Evolutionary conservation across 2,888 invertebrate genomes (phyloP), one percentile per base, ranked within the genome.

Genomic region (Caenorhabditis sp.): DNA sequence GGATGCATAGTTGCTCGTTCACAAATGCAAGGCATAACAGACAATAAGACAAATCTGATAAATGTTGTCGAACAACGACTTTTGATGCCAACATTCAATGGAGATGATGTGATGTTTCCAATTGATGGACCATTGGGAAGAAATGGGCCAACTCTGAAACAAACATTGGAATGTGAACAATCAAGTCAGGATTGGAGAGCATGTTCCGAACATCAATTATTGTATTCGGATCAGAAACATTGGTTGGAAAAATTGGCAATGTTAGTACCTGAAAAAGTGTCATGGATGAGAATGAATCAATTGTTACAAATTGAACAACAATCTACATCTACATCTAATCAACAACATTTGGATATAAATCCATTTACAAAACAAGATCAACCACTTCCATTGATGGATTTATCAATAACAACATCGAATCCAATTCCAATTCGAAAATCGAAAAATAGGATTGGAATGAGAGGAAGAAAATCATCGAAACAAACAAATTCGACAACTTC

Each of bases 81-180:
- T 10, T 58, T 83, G 63, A 81, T 83, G 79, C 83, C 83, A 12
- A 77, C 81, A 0, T 83, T 83, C 74, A 79, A 80, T 65, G 79
- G 81, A 14, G 77, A 79, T 58, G 83, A 83, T 62, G 73, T 83
- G 23, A 80, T 83, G 68, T 83, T 83, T 55, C 83, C 83, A 14
- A 77, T 81, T 50, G 83, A 83, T 57, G 83, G 83, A 12, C 83
- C 83, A 10, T 65, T 81, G 26, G 83, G 83, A 0, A 51, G 83
- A 43, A 78, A 75, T 53, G 82, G 82, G 14, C 76, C 78, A n/a
- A 69, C 73, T 8, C 73, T 81, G 8, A 66, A 79, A 62, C 69
- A 76, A 37, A 81, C 81, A n/a, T 61, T 81, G 24, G 69, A 74
- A 53, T 81, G 81, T 53, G 66, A 65, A 12, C 71, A 71, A 37